Evolutionary conservation across 2,113 vertebrate species (phyloP), one percentile per base, ranked within the genome.

Genomic region (Glaucomys volans): DNA sequence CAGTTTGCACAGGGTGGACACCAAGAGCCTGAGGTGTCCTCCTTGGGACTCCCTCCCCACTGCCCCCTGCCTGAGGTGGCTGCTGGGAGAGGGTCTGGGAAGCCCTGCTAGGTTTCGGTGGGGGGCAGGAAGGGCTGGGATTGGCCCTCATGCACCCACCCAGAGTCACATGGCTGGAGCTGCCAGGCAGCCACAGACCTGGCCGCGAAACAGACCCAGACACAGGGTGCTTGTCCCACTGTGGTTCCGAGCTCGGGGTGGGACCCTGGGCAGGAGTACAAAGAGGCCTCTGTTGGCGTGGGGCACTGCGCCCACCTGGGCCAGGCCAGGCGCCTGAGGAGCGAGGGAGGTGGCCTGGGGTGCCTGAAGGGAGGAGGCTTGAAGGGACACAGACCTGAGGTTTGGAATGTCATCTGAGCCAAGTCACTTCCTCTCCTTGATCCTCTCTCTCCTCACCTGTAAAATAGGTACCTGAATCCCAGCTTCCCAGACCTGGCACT

Each of bases 221-320:
- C 97, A 97, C 95, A 92, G 87, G 76, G 93, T 1, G 18, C 90
- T 97, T 97, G 97, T 97, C 84, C 9, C 24, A 72, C 69, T 37
- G 2, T 72, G 80, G 97, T 95, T 97, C 74, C 4, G 4, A 44
- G 94, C 94, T 79, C 77, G 91, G 97, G 97, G 97, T 92, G 96
- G 92, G 97, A 94, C 93, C 94, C 81, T 84, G 91, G 74, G 84
- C 92, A 62, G 94, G 83, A 89, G 81, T 12, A 97, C 90, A 98
- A 97, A 97, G 95, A 92, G 85, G 67, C 84, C 91, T 97, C 97
- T 97, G 96, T 97, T 5, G 0, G 14, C 64, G n/a, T 0, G 2
- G 59, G 96, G 95, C 95, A 50, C 50, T 0, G 81, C 2, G 75
- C 94, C 86, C 89, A 91, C 83, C 95, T 94, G 71, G 81, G 75